phyloP scores from a whole-genome alignment of 2,113 vertebrate species.

The Eretmochelys imbricata region DNA sequence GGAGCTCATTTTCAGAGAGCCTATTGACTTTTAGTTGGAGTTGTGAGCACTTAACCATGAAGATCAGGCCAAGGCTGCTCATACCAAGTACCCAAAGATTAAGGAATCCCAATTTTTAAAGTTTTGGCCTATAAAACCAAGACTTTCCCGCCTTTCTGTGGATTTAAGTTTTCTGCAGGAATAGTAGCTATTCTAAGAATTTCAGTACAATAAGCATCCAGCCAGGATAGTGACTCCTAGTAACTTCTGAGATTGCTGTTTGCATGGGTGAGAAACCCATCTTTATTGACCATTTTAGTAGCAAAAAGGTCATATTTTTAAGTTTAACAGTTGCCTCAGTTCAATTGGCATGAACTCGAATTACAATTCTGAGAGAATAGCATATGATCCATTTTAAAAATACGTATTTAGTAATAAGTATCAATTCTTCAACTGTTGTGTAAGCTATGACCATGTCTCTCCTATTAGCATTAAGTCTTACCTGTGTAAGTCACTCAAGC shows the following conservation, averaged over 20 bases:
- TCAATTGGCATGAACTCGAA: not conserved
- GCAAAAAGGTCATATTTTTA: not conserved
- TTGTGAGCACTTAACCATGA: not conserved
- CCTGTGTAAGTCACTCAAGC: not conserved
- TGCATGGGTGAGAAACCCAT: not conserved
- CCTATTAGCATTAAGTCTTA: not conserved
- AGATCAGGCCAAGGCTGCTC: not conserved
- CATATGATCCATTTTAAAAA: not conserved
- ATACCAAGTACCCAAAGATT: not conserved
- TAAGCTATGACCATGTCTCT: not conserved
- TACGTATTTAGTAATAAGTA: not conserved
- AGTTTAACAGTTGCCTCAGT: not conserved
- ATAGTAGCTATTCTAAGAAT: not conserved
- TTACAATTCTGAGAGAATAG: not conserved
- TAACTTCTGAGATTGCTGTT: not conserved
- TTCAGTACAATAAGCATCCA: not conserved
- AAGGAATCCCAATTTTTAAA: not conserved
- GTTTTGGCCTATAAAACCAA: not conserved
- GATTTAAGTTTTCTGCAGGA: not conserved
- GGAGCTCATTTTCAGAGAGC: not conserved
- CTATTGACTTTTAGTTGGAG: not conserved
- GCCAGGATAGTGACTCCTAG: not conserved
- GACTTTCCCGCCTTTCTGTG: not conserved
- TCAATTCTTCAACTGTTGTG: not conserved
- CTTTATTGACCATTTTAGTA: not conserved